Evolutionary conservation across 1,140 invertebrate genomes (phyloP).

Genomic region (Gryllus bimaculatus): DNA sequence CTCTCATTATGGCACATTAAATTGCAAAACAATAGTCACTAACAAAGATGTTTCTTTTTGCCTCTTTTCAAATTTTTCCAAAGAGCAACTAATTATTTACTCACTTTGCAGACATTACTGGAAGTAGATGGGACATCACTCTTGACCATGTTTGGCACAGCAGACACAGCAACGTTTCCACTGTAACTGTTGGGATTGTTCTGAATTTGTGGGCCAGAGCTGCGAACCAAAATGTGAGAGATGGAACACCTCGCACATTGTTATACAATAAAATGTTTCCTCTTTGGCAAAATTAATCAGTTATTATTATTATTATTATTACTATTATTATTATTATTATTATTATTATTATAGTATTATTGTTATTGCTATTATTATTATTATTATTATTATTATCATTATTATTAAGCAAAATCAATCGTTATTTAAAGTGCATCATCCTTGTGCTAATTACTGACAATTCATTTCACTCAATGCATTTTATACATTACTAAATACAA

Average conservation of each 20-base stretch:
- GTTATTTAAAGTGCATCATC: no score
- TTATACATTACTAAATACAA: no score
- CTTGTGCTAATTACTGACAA: no score
- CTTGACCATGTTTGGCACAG: constrained; percentile 17
- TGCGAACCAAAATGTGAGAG: constrained; percentile 14
- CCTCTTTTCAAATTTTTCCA: not conserved
- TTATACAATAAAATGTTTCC: not conserved
- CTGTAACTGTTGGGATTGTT: constrained; percentile 20
- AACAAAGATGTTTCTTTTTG: no score
- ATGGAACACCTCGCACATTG: not conserved
- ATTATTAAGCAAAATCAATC: no score
- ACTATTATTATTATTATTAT: no score
- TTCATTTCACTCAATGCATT: no score
- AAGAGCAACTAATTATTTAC: not conserved
- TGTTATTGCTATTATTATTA: no score
- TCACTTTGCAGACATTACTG: constrained; percentile 62
- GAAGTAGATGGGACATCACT: constrained; percentile 33
- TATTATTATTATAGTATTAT: no score
- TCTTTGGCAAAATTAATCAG: not conserved
- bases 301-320: not conserved
- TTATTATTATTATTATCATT: no score
- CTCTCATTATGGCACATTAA: no score
- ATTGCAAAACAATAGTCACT: no score
- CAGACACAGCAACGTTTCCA: constrained; percentile 9
- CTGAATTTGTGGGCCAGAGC: constrained; percentile 21